A percentile compares a stretch with the other conserved stretches of the same genome.
These are phyloP conservation scores for Odontomyia ornata DNA, from an alignment of 2,888 invertebrate species.

Conservation along the genomic window DNA sequence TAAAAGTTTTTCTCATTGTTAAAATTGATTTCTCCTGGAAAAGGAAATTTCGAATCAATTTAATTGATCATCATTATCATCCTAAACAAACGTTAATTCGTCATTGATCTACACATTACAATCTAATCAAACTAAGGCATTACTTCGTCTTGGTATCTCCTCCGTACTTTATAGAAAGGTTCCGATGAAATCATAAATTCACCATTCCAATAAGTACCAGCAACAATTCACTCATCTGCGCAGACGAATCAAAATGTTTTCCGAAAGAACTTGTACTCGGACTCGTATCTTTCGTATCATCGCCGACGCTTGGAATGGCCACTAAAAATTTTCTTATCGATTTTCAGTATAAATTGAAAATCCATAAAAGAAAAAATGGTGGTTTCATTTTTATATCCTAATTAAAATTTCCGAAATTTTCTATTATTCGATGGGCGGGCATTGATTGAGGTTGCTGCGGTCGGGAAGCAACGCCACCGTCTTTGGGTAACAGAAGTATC, in stretches of 20 bases:
- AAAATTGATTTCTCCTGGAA: conserved; percentile 35
- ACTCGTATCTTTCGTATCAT: no score
- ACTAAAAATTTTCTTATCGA: conserved; percentile 33
- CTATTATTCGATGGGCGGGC: conserved; percentile 25
- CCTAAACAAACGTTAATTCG: conserved; percentile 5
- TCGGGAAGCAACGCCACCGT: background rate
- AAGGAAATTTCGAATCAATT: conserved; percentile 24
- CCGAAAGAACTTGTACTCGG: background rate
- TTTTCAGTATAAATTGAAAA: conserved; percentile 38
- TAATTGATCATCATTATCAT: conserved; percentile 22
- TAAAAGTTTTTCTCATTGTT: conserved; percentile 13
- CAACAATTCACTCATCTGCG: background rate
- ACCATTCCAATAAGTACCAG: conserved; percentile 7
- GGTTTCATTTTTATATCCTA: conserved; percentile 41
- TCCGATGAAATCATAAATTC: conserved; percentile 43
- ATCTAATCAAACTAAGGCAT: conserved; percentile 7
- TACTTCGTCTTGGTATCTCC: background rate
- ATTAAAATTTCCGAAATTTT: conserved; percentile 40
- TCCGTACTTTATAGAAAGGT: conserved; percentile 1
- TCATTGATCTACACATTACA: background rate
- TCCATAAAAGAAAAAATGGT: conserved; percentile 35
- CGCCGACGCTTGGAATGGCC: background rate
- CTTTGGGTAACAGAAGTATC: background rate
- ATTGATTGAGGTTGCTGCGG: background rate
- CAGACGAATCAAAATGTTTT: background rate